Percentiles rank a stretch among this genome's conserved stretches.
Evolutionary conservation across 2,797 vertebrate species (phyloP).

Genomic region (Pseudocheirus occidentalis): DNA sequence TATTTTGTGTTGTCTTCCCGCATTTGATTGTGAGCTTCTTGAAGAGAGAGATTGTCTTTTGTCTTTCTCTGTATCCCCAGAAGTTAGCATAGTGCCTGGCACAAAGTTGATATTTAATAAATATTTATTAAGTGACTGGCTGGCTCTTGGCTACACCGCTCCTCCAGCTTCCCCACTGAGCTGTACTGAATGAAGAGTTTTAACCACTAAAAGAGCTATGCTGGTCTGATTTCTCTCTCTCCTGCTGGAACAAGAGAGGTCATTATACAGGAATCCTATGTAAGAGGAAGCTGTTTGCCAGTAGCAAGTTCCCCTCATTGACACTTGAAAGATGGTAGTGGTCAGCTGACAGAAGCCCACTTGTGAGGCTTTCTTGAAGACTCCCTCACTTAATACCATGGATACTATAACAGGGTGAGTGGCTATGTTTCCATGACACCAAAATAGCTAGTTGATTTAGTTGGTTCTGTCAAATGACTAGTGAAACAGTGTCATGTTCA

Average conservation of each 20-base stretch:
- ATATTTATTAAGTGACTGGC: background rate
- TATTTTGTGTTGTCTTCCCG: background rate
- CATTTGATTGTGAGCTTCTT: background rate
- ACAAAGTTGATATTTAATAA: background rate
- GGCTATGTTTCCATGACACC: constrained; percentile 70
- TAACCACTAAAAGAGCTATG: background rate
- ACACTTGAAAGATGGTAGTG: constrained; percentile 22
- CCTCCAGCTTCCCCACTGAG: background rate
- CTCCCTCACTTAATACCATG: constrained; percentile 32
- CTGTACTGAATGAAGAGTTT: background rate
- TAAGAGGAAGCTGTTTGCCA: constrained; percentile 47
- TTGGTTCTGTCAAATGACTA: constrained; percentile 43
- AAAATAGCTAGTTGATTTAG: constrained; percentile 23
- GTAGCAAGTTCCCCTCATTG: constrained; percentile 26
- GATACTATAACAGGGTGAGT: constrained; percentile 68
- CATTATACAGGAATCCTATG: constrained; percentile 29
- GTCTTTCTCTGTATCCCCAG: background rate
- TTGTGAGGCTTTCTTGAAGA: constrained; percentile 36
- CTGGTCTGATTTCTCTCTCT: background rate
- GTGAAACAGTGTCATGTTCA: background rate
- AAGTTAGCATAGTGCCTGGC: background rate
- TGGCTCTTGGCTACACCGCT: background rate
- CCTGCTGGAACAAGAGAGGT: background rate
- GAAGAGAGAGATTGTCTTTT: background rate
- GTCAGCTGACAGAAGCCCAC: constrained; percentile 15